These are phyloP conservation scores for Platysteira castanea DNA, from an alignment of 2,113 vertebrate species.

Conservation along the genomic window DNA sequence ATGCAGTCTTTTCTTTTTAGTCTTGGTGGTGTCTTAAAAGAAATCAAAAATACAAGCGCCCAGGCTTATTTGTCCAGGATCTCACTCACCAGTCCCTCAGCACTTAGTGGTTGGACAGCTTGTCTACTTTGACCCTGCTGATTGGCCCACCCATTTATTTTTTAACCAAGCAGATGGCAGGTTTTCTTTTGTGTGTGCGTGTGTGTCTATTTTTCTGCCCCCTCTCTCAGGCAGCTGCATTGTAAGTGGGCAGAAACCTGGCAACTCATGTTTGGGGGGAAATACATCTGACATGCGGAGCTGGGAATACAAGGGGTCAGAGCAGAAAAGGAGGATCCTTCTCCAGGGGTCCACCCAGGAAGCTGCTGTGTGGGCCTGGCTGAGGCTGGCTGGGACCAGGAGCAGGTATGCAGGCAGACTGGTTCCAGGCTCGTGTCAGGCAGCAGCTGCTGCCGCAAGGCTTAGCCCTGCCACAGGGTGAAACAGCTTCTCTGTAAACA, in stretches of 20 bases:
- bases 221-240: not conserved
- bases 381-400: not conserved
- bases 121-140: not conserved
- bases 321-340: not conserved
- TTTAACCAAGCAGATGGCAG: not conserved
- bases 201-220: not conserved
- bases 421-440: not conserved
- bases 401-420: constrained; percentile 20
- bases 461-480: not conserved
- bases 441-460: fast-evolving
- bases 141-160: not conserved
- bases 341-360: not conserved
- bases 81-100: not conserved
- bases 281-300: not conserved
- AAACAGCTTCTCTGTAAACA: constrained; percentile 9
- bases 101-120: not conserved
- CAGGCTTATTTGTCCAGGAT: not conserved
- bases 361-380: not conserved
- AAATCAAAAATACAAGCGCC: not conserved
- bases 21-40: not conserved
- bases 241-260: not conserved
- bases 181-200: not conserved
- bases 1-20: not conserved
- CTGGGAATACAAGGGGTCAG: not conserved
- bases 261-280: not conserved